phyloP scores from a whole-genome alignment of 2,113 vertebrate genomes.

The Pardalotus punctatus region DNA sequence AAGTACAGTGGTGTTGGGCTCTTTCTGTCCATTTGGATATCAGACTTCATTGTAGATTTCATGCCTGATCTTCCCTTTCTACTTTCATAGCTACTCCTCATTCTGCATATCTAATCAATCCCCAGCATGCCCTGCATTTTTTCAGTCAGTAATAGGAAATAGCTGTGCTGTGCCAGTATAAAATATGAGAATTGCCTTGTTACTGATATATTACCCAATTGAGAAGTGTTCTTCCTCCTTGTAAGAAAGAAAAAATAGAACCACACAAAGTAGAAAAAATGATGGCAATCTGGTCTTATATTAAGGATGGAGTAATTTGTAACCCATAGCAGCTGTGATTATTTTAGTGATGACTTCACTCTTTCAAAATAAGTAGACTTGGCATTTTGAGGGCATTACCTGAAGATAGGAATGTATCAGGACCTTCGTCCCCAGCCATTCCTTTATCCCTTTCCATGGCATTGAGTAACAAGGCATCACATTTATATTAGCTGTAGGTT shows the following conservation, averaged over 20 bases:
- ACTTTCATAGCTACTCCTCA: background rate
- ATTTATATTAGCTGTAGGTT: background rate
- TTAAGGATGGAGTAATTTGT: background rate
- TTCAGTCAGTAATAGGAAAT: slow-evolving; percentile 48
- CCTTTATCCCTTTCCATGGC: background rate
- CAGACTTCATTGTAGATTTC: background rate
- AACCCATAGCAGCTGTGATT: background rate
- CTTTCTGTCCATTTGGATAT: background rate
- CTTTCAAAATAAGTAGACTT: background rate
- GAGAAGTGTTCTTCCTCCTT: background rate
- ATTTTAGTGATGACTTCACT: background rate
- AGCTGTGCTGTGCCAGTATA: background rate
- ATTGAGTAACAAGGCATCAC: background rate
- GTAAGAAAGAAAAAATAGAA: background rate
- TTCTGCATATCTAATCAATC: slow-evolving; percentile 23
- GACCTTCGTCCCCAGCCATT: background rate
- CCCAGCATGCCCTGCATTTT: slow-evolving; percentile 25
- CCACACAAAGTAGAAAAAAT: background rate
- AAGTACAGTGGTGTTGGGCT: background rate
- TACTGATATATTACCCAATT: background rate
- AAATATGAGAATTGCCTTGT: background rate
- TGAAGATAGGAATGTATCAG: background rate
- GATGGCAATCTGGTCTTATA: background rate
- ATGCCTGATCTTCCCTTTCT: background rate
- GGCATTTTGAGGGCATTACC: background rate